Base-by-base conservation (phyloP, 2,113 vertebrate genomes). In the Sardina pilchardus region DNA sequence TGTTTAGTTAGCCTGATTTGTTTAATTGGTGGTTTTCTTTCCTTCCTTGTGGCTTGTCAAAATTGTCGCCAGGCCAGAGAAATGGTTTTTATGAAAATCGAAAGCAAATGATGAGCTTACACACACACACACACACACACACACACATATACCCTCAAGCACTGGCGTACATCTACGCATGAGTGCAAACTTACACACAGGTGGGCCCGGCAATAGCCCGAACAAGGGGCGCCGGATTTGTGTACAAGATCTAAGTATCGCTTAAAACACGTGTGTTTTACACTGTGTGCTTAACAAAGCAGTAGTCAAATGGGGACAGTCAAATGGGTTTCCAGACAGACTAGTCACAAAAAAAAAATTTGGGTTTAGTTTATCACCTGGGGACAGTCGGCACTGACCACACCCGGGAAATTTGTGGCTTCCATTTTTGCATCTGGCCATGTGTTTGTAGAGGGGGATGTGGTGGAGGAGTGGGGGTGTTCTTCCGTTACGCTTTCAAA, bases 31-130 rank as follows among this genome's bases (percentile, higher is more conserved):
- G 44, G 53, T 86, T 87, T 89, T 34, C 84, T 89, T 90, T 82
- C 86, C 44, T 86, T 48, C 84, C 87, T 84, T 84, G 42, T 36
- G 30, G 71, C 30, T 34, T 34, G 71, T 78, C 30, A 75, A 6
- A 85, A 88, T 85, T 81, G 91, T 88, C 83, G 84, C 81, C 87
- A 91, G 92, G 71, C 91, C 91, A 92, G 90, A 93, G 71, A 94
- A 93, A 89, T 88, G 87, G 87, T 91, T 85, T 94, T 92, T 94
- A 95, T 95, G 94, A 92, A 95, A 95, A 96, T 94, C 50, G 92
- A 93, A 92, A 90, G 90, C 92, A 94, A 94, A 94, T 93, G 30
- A 78, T 78, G 71, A 71, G 71, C 83, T 50, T 30, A 82, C 39
- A 26, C 90, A 50, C 83, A 89, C 87, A 85, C 86, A 90, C 86